A percentile compares a stretch with the other conserved stretches of the same genome.
phyloP scores from a whole-genome alignment of 1,140 invertebrate genomes.

The Rhagoletis pomonella region DNA sequence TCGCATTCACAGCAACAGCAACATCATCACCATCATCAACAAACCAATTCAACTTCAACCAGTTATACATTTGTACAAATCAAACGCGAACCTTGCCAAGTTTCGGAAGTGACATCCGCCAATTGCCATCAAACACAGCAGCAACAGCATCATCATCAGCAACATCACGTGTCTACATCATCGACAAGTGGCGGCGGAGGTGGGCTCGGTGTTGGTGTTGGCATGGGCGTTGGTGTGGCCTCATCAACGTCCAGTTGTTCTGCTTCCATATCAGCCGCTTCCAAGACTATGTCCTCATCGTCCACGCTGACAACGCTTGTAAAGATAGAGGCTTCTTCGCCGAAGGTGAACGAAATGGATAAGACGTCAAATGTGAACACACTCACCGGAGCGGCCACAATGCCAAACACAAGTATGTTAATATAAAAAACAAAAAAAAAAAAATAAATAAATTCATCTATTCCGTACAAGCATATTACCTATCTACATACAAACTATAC shows the following conservation, averaged over 20 bases:
- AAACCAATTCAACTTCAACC: constrained; percentile 66
- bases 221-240: constrained; percentile 39
- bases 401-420: constrained; percentile 63
- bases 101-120: constrained; percentile 80
- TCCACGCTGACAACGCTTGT: constrained; percentile 70
- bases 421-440: background rate
- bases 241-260: constrained; percentile 52
- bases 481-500: no score
- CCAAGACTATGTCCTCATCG: constrained; percentile 68
- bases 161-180: constrained; percentile 41
- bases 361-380: constrained; percentile 29
- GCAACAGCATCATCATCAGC: constrained; percentile 68
- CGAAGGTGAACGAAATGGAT: constrained; percentile 69
- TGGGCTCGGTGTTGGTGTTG: constrained; percentile 34
- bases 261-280: constrained; percentile 51
- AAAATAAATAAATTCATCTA: no score
- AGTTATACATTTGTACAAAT: constrained; percentile 75
- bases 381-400: constrained; percentile 25
- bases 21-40: constrained; percentile 57
- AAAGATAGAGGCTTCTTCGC: constrained; percentile 76
- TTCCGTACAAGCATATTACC: no score
- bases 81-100: constrained; percentile 80
- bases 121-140: constrained; percentile 72
- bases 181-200: constrained; percentile 10
- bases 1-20: constrained; percentile 59